Conservation (phyloP, 2,888 invertebrate species). For the Zootermopsis nevadensis region DNA sequence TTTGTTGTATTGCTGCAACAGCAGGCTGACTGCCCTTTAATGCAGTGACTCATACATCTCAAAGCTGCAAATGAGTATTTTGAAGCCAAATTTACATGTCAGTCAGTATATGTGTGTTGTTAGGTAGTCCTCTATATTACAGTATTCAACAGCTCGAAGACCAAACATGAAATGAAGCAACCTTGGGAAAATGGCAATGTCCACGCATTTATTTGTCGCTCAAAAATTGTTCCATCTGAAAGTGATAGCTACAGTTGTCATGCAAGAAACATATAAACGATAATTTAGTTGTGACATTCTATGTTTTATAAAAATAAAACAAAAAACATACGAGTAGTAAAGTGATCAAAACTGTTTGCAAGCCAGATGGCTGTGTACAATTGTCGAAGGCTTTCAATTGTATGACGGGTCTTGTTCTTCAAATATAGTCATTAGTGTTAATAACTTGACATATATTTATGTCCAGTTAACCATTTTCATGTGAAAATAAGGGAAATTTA, state of each 20-base stretch:
- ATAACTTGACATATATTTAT: constrained; percentile 44
- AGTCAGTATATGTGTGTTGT: constrained; percentile 40
- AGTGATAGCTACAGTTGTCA: constrained; percentile 30
- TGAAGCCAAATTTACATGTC: constrained; percentile 36
- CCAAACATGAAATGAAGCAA: constrained; percentile 23
- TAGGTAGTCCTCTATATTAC: constrained; percentile 27
- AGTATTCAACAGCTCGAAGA: constrained; percentile 15
- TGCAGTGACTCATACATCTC: background rate
- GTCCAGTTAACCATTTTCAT: constrained; percentile 47
- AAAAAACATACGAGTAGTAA: constrained; percentile 19
- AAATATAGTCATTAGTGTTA: constrained; percentile 43
- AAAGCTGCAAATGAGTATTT: constrained; percentile 19
- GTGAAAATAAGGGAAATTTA: constrained; percentile 20
- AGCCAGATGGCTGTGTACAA: constrained; percentile 49
- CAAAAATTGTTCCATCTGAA: constrained; percentile 31
- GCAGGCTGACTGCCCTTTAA: background rate
- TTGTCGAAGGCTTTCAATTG: constrained; percentile 49
- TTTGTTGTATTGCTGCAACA: background rate
- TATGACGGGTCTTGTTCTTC: constrained; percentile 50
- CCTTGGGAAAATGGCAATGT: constrained; percentile 33
- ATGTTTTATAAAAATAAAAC: constrained; percentile 28
- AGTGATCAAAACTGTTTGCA: constrained; percentile 47
- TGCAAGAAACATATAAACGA: background rate
- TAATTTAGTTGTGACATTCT: constrained; percentile 23
- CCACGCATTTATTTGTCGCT: constrained; percentile 36